Evolutionary conservation across 1,140 invertebrate genomes (phyloP).

Genomic region (Lucilia sericata): DNA sequence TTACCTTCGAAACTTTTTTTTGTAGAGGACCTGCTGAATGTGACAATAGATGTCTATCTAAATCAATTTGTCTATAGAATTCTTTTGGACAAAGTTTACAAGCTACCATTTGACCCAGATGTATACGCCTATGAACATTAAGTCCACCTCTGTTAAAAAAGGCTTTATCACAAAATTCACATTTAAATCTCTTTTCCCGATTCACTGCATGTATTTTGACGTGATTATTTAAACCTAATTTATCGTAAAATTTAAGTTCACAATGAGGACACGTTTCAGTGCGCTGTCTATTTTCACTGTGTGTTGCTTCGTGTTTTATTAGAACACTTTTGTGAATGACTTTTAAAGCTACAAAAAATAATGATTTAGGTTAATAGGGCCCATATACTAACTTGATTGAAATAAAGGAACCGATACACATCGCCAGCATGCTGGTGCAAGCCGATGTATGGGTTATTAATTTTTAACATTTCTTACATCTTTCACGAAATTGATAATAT

Average conservation of each 20-base stretch:
- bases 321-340: background rate
- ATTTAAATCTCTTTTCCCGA: conserved; percentile 35
- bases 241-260: conserved; percentile 23
- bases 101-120: conserved; percentile 26
- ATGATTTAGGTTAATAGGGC: background rate
- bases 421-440: too few species aligned
- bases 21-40: background rate
- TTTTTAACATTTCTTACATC: too few species aligned
- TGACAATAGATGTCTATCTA: background rate
- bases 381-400: too few species aligned
- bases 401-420: too few species aligned
- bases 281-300: conserved; percentile 20
- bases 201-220: conserved; percentile 23
- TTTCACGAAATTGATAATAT: too few species aligned
- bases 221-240: background rate
- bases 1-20: background rate
- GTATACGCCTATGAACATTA: conserved; percentile 25
- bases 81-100: conserved; percentile 34
- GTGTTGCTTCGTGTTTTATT: background rate
- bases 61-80: conserved; percentile 32
- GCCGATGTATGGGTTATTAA: too few species aligned
- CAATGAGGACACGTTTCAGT: conserved; percentile 5
- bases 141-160: conserved; percentile 33
- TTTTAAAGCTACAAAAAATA: conserved; percentile 19
- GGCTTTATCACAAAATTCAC: conserved; percentile 40